A percentile compares a stretch with the other conserved stretches of the same genome.
phyloP scores from a whole-genome alignment of 2,888 invertebrate species.

The Hololepta plana region DNA sequence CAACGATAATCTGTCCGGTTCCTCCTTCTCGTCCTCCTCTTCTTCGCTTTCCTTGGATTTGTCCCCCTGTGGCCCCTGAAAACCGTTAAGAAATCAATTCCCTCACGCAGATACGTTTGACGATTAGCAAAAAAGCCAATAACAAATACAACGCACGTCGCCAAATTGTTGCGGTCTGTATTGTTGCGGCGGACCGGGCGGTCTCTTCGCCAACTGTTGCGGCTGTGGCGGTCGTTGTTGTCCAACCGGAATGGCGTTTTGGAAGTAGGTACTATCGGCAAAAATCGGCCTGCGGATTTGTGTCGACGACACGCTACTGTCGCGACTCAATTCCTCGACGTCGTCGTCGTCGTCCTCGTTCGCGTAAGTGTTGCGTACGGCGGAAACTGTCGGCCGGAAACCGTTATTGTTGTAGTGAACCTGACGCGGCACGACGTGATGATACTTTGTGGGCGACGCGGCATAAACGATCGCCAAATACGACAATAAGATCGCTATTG shows the following conservation, averaged over 20 bases:
- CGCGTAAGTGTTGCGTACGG: conserved; percentile 9
- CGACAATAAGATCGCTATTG: no score
- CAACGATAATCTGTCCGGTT: conserved; percentile 65
- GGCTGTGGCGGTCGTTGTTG: conserved; percentile 13
- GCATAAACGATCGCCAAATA: no score
- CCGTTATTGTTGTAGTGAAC: no score
- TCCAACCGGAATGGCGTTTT: conserved; percentile 14
- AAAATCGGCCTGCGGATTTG: conserved; percentile 13
- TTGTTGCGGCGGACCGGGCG: conserved; percentile 8
- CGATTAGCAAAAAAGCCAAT: conserved; percentile 4
- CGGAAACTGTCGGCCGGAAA: conserved; percentile 13
- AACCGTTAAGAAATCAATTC: neutral
- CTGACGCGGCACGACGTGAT: no score
- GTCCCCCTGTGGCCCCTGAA: conserved; percentile 5
- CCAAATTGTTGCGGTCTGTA: conserved; percentile 11
- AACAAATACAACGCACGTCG: no score
- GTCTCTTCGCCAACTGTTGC: conserved; percentile 5
- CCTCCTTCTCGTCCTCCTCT: conserved; percentile 59
- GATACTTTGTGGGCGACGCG: no score
- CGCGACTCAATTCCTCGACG: conserved; percentile 9
- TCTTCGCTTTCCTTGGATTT: conserved; percentile 26
- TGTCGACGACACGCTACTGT: conserved; percentile 10
- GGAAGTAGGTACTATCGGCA: conserved; percentile 14
- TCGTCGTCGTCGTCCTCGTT: conserved; percentile 10
- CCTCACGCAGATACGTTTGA: neutral